Evolutionary conservation across 2,113 vertebrate genomes (phyloP).

Genomic region (Petrocephalus zakoni): DNA sequence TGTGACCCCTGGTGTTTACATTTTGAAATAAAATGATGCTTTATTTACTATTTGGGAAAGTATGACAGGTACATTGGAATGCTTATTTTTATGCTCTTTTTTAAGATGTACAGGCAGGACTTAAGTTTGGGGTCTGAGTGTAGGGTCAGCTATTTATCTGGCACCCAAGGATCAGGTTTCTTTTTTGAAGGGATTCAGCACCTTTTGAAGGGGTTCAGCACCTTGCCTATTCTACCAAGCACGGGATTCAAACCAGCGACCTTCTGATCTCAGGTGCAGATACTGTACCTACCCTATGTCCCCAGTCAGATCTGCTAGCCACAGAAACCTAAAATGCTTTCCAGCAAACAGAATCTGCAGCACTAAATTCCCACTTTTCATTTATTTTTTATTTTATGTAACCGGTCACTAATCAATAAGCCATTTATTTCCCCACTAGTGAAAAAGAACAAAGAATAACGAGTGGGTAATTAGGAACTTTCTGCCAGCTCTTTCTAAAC

Average conservation of each 20-base stretch:
- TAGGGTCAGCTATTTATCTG: background rate
- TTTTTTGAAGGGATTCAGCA: too few relatives aligned
- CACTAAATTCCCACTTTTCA: constrained; percentile 41
- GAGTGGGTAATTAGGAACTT: constrained; percentile 38
- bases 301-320: background rate
- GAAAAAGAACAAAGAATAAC: constrained; percentile 46
- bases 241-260: background rate
- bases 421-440: constrained; percentile 59
- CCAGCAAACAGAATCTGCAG: background rate
- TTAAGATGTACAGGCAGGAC: background rate
- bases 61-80: background rate
- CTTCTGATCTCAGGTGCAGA: background rate
- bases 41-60: too few relatives aligned
- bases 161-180: background rate
- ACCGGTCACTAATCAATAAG: constrained; percentile 60
- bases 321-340: background rate
- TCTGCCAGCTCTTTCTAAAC: constrained; percentile 13
- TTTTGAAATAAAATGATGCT: too few relatives aligned
- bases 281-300: background rate
- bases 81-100: background rate
- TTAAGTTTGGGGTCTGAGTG: background rate
- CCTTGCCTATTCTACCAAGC: background rate
- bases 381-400: constrained; percentile 59
- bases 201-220: too few relatives aligned
- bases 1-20: too few relatives aligned